A percentile compares a stretch with the other conserved stretches of the same genome.
phyloP scores from a whole-genome alignment of 2,113 vertebrate species.

The Labrus mixtus region DNA sequence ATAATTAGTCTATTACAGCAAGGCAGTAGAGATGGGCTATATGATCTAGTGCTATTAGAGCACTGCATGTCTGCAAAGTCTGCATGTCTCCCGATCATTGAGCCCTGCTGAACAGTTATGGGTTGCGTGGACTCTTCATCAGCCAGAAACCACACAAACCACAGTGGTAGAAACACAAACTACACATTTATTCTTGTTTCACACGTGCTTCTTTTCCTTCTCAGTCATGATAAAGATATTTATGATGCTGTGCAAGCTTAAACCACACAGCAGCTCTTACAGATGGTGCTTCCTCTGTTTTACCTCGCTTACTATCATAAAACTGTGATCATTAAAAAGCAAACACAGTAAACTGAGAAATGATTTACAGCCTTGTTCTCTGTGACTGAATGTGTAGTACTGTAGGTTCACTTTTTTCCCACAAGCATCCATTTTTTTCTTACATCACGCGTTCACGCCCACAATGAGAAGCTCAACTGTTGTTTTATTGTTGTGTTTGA shows the following conservation, averaged over 20 bases:
- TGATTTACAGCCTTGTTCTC: constrained; percentile 20
- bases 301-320: constrained; percentile 26
- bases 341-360: constrained; percentile 12
- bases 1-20: constrained; percentile 72
- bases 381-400: constrained; percentile 1
- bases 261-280: neutral
- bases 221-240: constrained; percentile 33
- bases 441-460: no score
- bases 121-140: constrained; percentile 43
- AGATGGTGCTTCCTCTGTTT: no score
- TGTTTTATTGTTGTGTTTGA: no score
- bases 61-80: constrained; percentile 73
- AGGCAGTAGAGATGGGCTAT: constrained; percentile 60
- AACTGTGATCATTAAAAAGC: constrained; percentile 8
- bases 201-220: constrained; percentile 19
- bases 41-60: constrained; percentile 71
- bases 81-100: constrained; percentile 60
- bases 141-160: constrained; percentile 44
- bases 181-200: constrained; percentile 11
- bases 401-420: no score
- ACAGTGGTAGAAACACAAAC: constrained; percentile 6
- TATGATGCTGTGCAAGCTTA: constrained; percentile 29
- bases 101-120: constrained; percentile 58
- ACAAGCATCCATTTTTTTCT: no score
- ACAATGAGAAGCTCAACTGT: no score